phyloP scores from a whole-genome alignment of 1,140 invertebrate genomes.

The Magallana ariakensis region DNA sequence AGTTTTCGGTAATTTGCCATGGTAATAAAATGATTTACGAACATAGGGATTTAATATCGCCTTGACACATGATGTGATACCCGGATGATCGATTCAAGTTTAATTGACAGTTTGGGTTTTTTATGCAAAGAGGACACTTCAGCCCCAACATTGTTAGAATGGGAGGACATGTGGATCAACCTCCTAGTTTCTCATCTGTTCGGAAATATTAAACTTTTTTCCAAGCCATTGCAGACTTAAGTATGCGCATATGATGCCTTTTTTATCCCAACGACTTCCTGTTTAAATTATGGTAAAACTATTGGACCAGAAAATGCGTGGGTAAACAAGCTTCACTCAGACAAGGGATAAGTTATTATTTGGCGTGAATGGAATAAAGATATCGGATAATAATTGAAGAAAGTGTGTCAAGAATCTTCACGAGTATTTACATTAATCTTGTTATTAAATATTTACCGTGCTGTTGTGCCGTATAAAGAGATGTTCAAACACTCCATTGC shows the following conservation, averaged over 20 bases:
- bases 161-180: slow-evolving; percentile 29
- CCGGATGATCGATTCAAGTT: slow-evolving; percentile 53
- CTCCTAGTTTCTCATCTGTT: slow-evolving; percentile 34
- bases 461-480: not conserved
- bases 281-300: slow-evolving; percentile 30
- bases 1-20: slow-evolving; percentile 54
- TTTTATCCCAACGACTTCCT: slow-evolving; percentile 29
- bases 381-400: slow-evolving; percentile 22
- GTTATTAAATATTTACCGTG: slow-evolving; percentile 22
- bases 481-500: not conserved
- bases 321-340: not conserved
- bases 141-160: not conserved
- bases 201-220: slow-evolving; percentile 1
- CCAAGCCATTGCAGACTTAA: slow-evolving; percentile 13
- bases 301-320: not conserved
- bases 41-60: slow-evolving; percentile 51
- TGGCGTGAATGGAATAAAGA: slow-evolving; percentile 12
- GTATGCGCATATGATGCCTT: slow-evolving; percentile 38
- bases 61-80: slow-evolving; percentile 48
- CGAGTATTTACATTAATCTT: slow-evolving; percentile 22
- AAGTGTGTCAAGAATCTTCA: not conserved
- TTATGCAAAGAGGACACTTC: slow-evolving; percentile 55
- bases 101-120: slow-evolving; percentile 52
- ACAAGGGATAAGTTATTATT: slow-evolving; percentile 19
- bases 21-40: slow-evolving; percentile 57